phyloP scores from a whole-genome alignment of 2,888 invertebrate genomes.

The Poecilobothrus nobilitatus region DNA sequence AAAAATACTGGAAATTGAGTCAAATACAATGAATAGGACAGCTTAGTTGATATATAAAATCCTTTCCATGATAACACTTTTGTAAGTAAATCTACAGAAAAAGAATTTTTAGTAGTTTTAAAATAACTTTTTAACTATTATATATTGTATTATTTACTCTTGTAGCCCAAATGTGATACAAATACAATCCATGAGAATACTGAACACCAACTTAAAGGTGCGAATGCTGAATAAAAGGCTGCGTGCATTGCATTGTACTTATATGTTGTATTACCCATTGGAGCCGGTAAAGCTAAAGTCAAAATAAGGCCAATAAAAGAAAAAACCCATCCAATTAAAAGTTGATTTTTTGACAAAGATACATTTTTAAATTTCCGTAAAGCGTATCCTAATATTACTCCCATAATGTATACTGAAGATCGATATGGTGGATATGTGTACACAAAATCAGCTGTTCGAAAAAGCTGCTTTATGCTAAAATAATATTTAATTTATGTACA shows the following conservation, averaged over 20 bases:
- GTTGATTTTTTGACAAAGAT: slow-evolving; percentile 40
- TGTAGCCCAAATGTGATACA: slow-evolving; percentile 54
- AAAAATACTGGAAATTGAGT: slow-evolving; percentile 65
- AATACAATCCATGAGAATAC: slow-evolving; percentile 61
- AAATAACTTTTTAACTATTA: not conserved
- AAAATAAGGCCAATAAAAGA: slow-evolving; percentile 47
- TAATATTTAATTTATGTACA: slow-evolving; percentile 11
- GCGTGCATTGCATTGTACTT: slow-evolving; percentile 55
- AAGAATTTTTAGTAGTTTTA: slow-evolving; percentile 7
- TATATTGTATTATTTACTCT: slow-evolving; percentile 40
- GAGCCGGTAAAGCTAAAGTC: slow-evolving; percentile 53
- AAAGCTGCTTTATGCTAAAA: slow-evolving; percentile 54
- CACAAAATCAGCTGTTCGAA: slow-evolving; percentile 59
- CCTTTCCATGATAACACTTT: slow-evolving; percentile 51
- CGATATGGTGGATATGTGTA: slow-evolving; percentile 59
- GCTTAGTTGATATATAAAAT: slow-evolving; percentile 56
- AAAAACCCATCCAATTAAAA: slow-evolving; percentile 51
- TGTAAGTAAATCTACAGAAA: slow-evolving; percentile 48
- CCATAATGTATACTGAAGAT: slow-evolving; percentile 60
- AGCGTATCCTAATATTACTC: slow-evolving; percentile 53
- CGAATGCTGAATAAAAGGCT: slow-evolving; percentile 60
- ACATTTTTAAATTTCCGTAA: slow-evolving; percentile 45
- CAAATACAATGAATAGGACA: slow-evolving; percentile 62
- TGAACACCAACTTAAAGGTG: slow-evolving; percentile 60
- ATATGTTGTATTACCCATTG: slow-evolving; percentile 56